These are phyloP conservation scores for Strongylocentrotus purpuratus DNA, from an alignment of 35 echinoderm and acorn worm species.

Conservation along the genomic window DNA sequence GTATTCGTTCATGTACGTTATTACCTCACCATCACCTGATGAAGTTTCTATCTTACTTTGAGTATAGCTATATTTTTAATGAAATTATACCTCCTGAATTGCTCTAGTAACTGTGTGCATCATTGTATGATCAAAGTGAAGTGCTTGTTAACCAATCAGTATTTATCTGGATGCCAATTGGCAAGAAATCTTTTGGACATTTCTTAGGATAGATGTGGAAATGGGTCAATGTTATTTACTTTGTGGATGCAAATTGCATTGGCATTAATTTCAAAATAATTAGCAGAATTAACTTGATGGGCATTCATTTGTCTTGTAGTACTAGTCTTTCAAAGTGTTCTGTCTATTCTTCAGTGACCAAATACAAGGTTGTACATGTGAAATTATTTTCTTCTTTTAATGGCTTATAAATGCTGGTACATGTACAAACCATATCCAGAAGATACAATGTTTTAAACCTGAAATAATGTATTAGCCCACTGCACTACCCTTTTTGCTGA, in stretches of 20 bases:
- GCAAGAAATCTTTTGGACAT: too few species aligned
- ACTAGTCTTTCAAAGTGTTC: not conserved
- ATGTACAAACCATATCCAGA: too few species aligned
- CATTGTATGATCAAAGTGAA: not conserved
- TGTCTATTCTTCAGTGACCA: constrained; percentile 1
- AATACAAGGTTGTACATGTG: not conserved
- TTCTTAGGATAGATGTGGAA: too few species aligned
- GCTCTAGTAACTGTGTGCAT: not conserved
- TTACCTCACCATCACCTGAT: not conserved
- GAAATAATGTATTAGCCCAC: not conserved
- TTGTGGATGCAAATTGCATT: not conserved
- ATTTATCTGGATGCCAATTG: not conserved
- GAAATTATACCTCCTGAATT: not conserved
- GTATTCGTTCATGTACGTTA: not conserved
- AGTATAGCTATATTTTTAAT: not conserved
- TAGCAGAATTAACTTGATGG: not conserved
- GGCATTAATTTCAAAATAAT: not conserved
- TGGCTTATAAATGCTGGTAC: not conserved
- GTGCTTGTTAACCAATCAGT: not conserved
- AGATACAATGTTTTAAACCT: too few species aligned
- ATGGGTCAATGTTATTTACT: too few species aligned
- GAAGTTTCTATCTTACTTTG: not conserved
- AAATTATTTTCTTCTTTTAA: not conserved
- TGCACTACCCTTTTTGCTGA: not conserved
- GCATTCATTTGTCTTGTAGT: not conserved